Percentiles rank a stretch among this genome's conserved stretches.
phyloP scores from a whole-genome alignment of 2,113 vertebrate species.

The Kryptolebias marmoratus region DNA sequence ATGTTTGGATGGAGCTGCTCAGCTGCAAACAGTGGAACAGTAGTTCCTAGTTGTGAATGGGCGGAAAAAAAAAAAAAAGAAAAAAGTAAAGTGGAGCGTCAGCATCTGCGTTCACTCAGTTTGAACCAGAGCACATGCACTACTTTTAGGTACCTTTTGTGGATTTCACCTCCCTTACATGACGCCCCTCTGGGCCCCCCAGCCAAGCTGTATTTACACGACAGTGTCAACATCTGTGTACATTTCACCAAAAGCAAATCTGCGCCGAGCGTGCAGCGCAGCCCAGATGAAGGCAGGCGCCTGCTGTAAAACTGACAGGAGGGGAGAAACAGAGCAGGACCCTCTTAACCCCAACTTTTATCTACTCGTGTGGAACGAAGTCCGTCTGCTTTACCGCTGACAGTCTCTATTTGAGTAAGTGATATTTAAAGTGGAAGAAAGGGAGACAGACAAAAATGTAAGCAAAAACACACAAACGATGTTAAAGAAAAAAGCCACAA shows the following conservation, averaged over 20 bases:
- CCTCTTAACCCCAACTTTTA: slow-evolving; percentile 55
- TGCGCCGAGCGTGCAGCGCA: slow-evolving; percentile 1
- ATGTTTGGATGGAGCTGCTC: not conserved
- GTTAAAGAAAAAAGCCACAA: slow-evolving; percentile 35
- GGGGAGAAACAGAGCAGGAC: slow-evolving; percentile 51
- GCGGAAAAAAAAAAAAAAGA: too few species aligned
- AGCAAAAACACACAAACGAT: slow-evolving; percentile 1
- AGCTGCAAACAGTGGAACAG: not conserved
- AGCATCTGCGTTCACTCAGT: not conserved
- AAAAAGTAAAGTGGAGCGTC: not conserved
- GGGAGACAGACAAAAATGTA: not conserved
- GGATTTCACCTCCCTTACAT: slow-evolving; percentile 2
- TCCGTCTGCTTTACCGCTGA: slow-evolving; percentile 27
- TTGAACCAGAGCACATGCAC: not conserved
- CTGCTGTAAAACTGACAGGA: slow-evolving; percentile 45
- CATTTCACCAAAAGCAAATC: slow-evolving; percentile 47
- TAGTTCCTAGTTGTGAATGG: not conserved
- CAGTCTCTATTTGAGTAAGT: slow-evolving; percentile 36
- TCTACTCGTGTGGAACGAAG: not conserved
- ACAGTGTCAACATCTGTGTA: slow-evolving; percentile 58
- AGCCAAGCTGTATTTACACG: slow-evolving; percentile 42
- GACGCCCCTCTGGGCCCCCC: not conserved
- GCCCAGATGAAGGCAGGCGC: slow-evolving; percentile 36
- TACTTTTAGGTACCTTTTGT: not conserved
- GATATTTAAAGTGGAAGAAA: slow-evolving; percentile 28